Evolutionary conservation across 1,140 invertebrate species (phyloP), one percentile per base, ranked within the genome.

Genomic region (Pristionchus pacificus): DNA sequence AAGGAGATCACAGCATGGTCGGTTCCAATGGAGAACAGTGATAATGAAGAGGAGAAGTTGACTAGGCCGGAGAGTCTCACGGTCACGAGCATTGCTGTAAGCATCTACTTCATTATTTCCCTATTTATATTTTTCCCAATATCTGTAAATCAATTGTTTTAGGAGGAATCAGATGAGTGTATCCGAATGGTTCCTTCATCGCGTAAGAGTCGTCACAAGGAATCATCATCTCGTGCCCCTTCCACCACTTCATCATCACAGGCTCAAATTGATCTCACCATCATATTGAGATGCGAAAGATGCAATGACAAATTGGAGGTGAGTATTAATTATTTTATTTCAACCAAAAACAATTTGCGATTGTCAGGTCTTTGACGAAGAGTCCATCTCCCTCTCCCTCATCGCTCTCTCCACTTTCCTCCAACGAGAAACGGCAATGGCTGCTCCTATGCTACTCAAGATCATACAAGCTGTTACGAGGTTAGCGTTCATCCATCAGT

Each of bases 321-420:
- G 67, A 77, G 89, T 90, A 70, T 90, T 91, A 80, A 88, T 90
- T 1, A 91, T n/a, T n/a, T n/a, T n/a, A n/a, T n/a, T n/a, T n/a
- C n/a, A n/a, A n/a, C n/a, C n/a, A n/a, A n/a, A n/a, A n/a, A n/a
- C n/a, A n/a, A n/a, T n/a, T n/a, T n/a, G n/a, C n/a, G n/a, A n/a
- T n/a, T n/a, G n/a, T n/a, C n/a, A 99, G 86, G 90, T 93, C 80
- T 98, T 97, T 84, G 93, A 91, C 76, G 95, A 98, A 84, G 95
- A 98, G 84, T 95, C 97, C 83, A 87, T 98, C 49, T 93, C 93
- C 0, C 87, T 97, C 29, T 93, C 93, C 81, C 92, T 98, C 73
- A 92, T 97, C 30, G 91, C 92, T 68, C 85, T 98, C 61, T 92
- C 92, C 28, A 97, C 95, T 0, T 97, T 95, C 85, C 92, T 98